Evolutionary conservation across 2,797 vertebrate species (phyloP), one percentile per base, ranked within the genome.

Genomic region (Tiaroga cobitis): DNA sequence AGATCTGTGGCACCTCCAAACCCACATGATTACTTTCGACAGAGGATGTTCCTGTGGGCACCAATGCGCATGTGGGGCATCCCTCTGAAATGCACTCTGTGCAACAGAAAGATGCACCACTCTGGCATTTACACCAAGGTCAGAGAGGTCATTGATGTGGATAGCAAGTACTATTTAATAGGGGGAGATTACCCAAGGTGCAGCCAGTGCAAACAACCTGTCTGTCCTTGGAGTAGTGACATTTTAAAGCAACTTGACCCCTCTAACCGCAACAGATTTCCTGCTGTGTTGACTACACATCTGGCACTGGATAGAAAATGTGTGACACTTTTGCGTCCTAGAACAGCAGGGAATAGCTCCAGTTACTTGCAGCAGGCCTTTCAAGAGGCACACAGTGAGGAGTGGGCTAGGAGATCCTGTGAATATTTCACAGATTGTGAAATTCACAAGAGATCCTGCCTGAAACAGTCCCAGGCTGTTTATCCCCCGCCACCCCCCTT

Each of bases 381-480:
- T 16, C 19, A 86, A 51, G 70, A 86, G 9, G 39, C 63, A 4
- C 73, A 88, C 70, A 88, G 85, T 43, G 78, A 88, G 83, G 82
- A 88, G 78, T 86, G 87, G 87, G 82, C 85, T 37, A 56, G 87
- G 54, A n/a, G 16, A 1, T 72, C 82, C 4, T 61, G 69, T 5
- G 32, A 81, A 1, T 88, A 86, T 68, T 21, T 80, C 19, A 80
- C 78, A n/a, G 78, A 80, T 67, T 68, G 78, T 80, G 78, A 80
- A 49, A 24, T 67, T 10, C 61, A 80, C 78, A 80, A 68, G 43
- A 46, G 43, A 46, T 46, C 43, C 43, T 46, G 43, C 43, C 15
- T 46, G 43, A 46, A n/a, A 3, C 43, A 46, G 43, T 16, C 43
- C 43, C 43, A 46, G 13, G 43, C 13, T 46, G 43, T 46, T 46